phyloP scores from a whole-genome alignment of 2,888 invertebrate genomes.

The Coelinius sp. region DNA sequence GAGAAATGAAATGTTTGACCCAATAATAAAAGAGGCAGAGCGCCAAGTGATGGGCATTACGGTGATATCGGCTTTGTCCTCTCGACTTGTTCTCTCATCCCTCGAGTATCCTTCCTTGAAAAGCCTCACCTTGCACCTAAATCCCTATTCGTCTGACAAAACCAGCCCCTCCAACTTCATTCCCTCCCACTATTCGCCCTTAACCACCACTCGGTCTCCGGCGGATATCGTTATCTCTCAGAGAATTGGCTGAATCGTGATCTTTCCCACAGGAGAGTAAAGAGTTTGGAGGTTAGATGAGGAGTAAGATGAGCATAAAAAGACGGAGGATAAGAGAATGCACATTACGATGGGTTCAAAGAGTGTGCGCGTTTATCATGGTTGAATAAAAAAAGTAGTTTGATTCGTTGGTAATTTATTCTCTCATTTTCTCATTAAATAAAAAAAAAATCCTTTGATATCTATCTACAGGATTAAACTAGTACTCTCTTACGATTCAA shows the following conservation, averaged over 20 bases:
- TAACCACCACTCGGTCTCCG: conserved; percentile 31
- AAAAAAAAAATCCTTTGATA: background rate
- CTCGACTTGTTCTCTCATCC: conserved; percentile 47
- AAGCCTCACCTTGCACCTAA: conserved; percentile 37
- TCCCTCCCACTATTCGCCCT: conserved; percentile 10
- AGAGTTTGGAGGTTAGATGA: conserved; percentile 38
- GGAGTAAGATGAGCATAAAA: conserved; percentile 14
- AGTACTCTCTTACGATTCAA: background rate
- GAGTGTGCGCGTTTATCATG: conserved; percentile 31
- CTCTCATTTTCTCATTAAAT: background rate
- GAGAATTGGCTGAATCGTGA: conserved; percentile 41
- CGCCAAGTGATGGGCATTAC: conserved; percentile 50
- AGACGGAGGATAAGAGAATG: background rate
- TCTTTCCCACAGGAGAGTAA: conserved; percentile 41
- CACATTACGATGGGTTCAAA: conserved; percentile 31
- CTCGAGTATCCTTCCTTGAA: conserved; percentile 26
- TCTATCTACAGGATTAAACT: background rate
- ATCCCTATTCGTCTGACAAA: conserved; percentile 24
- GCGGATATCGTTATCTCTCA: conserved; percentile 50
- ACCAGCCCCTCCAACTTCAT: conserved; percentile 11
- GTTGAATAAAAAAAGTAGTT: conserved; percentile 25
- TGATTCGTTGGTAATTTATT: conserved; percentile 26
- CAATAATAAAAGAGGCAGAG: conserved; percentile 11
- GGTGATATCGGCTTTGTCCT: conserved; percentile 60
- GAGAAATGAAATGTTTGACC: conserved; percentile 8